A percentile compares a stretch with the other conserved stretches of the same genome.
phyloP scores from a whole-genome alignment of 2,888 invertebrate genomes.

The Calameuta pallipes region DNA sequence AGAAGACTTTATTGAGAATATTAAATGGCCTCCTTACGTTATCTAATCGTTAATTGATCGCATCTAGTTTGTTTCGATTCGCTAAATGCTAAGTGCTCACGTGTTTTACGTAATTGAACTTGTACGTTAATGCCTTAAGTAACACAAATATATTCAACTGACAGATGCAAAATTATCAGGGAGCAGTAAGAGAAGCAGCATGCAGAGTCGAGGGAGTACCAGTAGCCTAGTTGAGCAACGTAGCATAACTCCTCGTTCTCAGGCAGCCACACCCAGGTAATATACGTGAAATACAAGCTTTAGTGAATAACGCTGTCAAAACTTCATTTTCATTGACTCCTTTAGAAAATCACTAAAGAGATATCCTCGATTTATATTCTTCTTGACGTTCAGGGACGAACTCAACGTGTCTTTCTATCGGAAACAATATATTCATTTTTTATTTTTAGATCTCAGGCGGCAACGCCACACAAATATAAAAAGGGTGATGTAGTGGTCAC shows the following conservation, averaged over 20 bases:
- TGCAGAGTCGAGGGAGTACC: constrained; percentile 92
- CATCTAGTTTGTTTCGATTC: neutral
- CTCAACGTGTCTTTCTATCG: neutral
- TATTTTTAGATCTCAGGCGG: constrained; percentile 81
- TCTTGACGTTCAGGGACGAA: constrained; percentile 1
- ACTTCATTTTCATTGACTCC: neutral
- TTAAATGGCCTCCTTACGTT: neutral
- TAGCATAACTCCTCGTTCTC: constrained; percentile 89
- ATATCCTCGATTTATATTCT: neutral
- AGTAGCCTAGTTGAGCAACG: constrained; percentile 85
- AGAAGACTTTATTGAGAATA: neutral
- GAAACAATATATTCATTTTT: neutral
- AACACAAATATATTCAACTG: constrained; percentile 47
- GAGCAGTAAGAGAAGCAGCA: constrained; percentile 90
- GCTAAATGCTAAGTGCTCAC: neutral
- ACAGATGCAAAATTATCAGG: constrained; percentile 78
- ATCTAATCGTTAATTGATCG: neutral
- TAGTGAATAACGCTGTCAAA: neutral
- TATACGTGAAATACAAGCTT: constrained; percentile 12
- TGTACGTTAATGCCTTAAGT: neutral
- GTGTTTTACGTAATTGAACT: neutral
- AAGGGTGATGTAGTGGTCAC: constrained; percentile 97
- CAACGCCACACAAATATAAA: constrained; percentile 94
- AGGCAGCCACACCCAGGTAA: constrained; percentile 90
- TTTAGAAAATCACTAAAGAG: neutral